A percentile compares a stretch with the other conserved stretches of the same genome.
Evolutionary conservation across 2,797 vertebrate species (phyloP).

Genomic region (Syndactyla subalaris): DNA sequence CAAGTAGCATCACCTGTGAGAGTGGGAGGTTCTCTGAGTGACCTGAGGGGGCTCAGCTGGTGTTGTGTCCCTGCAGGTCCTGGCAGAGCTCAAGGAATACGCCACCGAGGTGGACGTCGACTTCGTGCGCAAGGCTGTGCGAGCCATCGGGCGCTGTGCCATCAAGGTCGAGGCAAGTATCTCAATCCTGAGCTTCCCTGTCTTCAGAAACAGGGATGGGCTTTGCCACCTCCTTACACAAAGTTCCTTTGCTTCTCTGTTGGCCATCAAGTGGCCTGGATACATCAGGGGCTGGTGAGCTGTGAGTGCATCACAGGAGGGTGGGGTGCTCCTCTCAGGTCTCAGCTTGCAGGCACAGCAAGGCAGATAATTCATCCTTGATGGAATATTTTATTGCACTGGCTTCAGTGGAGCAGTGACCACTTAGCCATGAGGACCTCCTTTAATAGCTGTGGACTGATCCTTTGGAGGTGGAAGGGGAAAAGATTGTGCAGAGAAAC

Average conservation of each 20-base stretch:
- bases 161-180: constrained; percentile 83
- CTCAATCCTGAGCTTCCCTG: not conserved
- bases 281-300: not conserved
- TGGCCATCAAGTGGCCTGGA: not conserved
- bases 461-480: not conserved
- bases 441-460: not conserved
- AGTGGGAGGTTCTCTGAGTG: not conserved
- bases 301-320: not conserved
- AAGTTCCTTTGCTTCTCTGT: not conserved
- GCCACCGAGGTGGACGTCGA: constrained; percentile 85
- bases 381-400: not conserved
- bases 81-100: constrained; percentile 84
- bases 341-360: not conserved
- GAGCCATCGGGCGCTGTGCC: constrained; percentile 83
- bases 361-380: not conserved
- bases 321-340: not conserved
- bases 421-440: not conserved
- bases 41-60: not conserved
- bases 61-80: constrained; percentile 67
- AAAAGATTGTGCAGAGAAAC: not conserved
- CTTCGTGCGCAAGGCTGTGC: constrained; percentile 84
- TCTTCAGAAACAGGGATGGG: not conserved
- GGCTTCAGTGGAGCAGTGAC: not conserved
- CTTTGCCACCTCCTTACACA: not conserved
- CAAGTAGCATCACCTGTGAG: not conserved